A percentile compares a stretch with the other conserved stretches of the same genome.
These are phyloP conservation scores for Melanotus villosus DNA, from an alignment of 2,888 invertebrate genomes.

Conservation along the genomic window DNA sequence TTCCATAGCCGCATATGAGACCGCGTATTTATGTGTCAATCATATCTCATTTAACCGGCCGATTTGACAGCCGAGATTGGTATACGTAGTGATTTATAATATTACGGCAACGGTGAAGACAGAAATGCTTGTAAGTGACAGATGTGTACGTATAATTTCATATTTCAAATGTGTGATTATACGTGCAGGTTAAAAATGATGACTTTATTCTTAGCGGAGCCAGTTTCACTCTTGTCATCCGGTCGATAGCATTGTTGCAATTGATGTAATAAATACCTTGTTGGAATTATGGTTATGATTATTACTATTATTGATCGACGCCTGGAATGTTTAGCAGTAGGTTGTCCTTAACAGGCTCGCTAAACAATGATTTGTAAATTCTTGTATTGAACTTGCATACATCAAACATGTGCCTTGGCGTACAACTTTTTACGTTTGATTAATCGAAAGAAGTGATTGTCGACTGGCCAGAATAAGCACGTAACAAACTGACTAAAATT, in stretches of 20 bases:
- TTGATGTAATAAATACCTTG: slow-evolving; percentile 61
- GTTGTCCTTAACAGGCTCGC: no score
- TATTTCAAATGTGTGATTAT: slow-evolving; percentile 63
- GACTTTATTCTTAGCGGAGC: slow-evolving; percentile 61
- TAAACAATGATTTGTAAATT: no score
- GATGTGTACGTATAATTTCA: slow-evolving; percentile 65
- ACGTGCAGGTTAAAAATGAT: slow-evolving; percentile 65
- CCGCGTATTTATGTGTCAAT: slow-evolving; percentile 67
- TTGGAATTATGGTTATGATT: slow-evolving; percentile 43
- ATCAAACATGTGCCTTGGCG: no score
- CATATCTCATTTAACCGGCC: slow-evolving; percentile 66
- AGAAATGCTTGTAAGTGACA: slow-evolving; percentile 66
- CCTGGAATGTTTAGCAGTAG: not conserved
- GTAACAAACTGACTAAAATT: no score
- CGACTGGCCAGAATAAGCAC: no score
- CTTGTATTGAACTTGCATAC: no score
- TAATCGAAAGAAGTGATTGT: no score
- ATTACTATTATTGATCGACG: not conserved
- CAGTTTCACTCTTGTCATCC: slow-evolving; percentile 53
- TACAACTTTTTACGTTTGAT: no score
- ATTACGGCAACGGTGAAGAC: slow-evolving; percentile 63
- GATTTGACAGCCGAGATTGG: slow-evolving; percentile 67
- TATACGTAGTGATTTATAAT: slow-evolving; percentile 66
- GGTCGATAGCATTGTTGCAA: slow-evolving; percentile 51
- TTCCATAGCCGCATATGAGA: slow-evolving; percentile 53